Conservation (phyloP, 2,888 invertebrate species). For the Monopis laevigella region DNA sequence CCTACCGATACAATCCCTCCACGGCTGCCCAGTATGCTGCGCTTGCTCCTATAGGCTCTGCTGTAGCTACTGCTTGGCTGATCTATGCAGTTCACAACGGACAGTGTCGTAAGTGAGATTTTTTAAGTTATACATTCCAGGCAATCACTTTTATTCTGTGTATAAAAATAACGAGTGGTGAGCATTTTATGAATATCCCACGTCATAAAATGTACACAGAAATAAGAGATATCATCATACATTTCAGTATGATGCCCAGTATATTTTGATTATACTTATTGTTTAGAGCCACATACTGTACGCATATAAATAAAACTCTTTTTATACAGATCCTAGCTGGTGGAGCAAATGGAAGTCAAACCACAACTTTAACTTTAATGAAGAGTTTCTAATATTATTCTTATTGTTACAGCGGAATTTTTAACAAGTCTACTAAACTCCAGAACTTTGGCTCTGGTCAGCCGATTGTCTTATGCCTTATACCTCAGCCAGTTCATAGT, state of each 20-base stretch:
- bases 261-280: too few relatives aligned
- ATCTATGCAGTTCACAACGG: slow-evolving; percentile 70
- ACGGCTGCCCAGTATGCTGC: slow-evolving; percentile 73
- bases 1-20: slow-evolving; percentile 67
- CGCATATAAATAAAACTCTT: too few relatives aligned
- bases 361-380: too few relatives aligned
- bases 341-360: too few relatives aligned
- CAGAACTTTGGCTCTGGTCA: slow-evolving; percentile 67
- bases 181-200: too few relatives aligned
- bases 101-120: slow-evolving; percentile 47
- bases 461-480: slow-evolving; percentile 72
- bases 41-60: slow-evolving; percentile 70
- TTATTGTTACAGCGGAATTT: slow-evolving; percentile 39
- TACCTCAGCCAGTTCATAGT: slow-evolving; percentile 74
- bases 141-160: too few relatives aligned
- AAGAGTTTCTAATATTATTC: background rate
- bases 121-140: background rate
- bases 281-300: too few relatives aligned
- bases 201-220: too few relatives aligned
- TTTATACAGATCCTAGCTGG: too few relatives aligned
- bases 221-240: too few relatives aligned
- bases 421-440: slow-evolving; percentile 61
- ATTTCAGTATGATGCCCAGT: too few relatives aligned
- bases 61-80: slow-evolving; percentile 70
- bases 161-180: too few relatives aligned